These are phyloP conservation scores for Dendrolimus punctatus DNA, from an alignment of 1,140 invertebrate species.

Conservation along the genomic window DNA sequence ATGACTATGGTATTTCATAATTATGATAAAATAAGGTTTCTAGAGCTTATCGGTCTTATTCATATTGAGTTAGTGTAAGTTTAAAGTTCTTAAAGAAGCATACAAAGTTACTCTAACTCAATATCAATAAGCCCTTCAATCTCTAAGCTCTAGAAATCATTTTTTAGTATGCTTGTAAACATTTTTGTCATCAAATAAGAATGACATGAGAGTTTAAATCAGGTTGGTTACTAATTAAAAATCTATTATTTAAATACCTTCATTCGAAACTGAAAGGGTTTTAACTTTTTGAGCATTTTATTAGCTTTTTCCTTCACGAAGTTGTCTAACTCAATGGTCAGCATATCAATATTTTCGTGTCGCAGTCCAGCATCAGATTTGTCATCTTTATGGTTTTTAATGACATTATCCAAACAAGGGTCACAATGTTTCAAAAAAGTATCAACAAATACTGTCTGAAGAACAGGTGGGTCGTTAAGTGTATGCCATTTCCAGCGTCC, in stretches of 20 bases:
- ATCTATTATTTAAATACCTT: slow-evolving; percentile 12
- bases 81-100: no score
- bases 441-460: slow-evolving; percentile 23
- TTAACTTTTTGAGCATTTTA: slow-evolving; percentile 27
- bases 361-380: not conserved
- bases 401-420: not conserved
- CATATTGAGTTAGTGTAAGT: no score
- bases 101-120: no score
- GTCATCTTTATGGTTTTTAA: slow-evolving; percentile 3
- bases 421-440: not conserved
- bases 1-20: no score
- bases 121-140: no score
- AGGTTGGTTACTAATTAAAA: no score
- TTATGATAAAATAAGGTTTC: no score
- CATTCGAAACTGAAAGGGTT: slow-evolving; percentile 32
- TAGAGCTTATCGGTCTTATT: no score
- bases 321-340: slow-evolving; percentile 34
- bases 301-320: slow-evolving; percentile 26
- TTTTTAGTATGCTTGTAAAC: no score
- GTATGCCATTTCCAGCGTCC: slow-evolving; percentile 42
- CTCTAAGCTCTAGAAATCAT: no score
- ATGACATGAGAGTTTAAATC: no score
- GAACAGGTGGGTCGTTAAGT: slow-evolving; percentile 38
- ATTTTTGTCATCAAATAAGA: no score
- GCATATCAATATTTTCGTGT: slow-evolving; percentile 18